Base-by-base conservation (phyloP, 2,797 vertebrate genomes). In the Darevskia mixta region DNA sequence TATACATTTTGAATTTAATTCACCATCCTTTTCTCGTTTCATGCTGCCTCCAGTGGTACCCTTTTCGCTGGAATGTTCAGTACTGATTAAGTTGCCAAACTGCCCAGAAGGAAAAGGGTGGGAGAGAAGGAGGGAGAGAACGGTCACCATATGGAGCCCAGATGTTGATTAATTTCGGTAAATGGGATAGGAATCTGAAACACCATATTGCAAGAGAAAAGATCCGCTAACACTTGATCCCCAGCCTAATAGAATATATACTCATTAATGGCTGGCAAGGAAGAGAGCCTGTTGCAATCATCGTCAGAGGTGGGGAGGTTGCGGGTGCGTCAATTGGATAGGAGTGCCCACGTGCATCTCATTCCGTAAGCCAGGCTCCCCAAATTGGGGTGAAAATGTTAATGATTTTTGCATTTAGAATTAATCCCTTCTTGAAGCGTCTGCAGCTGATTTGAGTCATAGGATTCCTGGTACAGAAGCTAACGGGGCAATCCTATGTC, bases 301-400 rank as follows among this genome's bases (percentile, higher is more conserved):
- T 88, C n/a, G 81, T 79, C 1, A 43, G 91, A 88, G 94, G 89
- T 93, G 79, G 92, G 64, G 87, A 91, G 92, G 92, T 8, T 15
- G 41, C 7, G 2, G 87, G 88, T 81, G 90, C 97, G 9, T 80
- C 45, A 96, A 95, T 96, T 97, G 94, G 87, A 90, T 96, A 95
- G 96, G 93, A 95, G 92, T 90, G 96, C 96, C 96, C 91, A 91
- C 89, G 95, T 95, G 96, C 95, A 95, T 96, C 95, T 91, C 90
- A 96, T 97, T 97, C 91, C 87, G 18, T 72, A 91, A 94, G 90
- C 83, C 89, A 88, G 81, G 90, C 94, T 95, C 91, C 55, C 97
- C 93, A 98, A 97, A 97, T 97, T 96, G 96, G 96, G 98, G 98
- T 98, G 97, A 97, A 97, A 97, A 98, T 98, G 98, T 98, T 98